Evolutionary conservation across 2,888 invertebrate genomes (phyloP).

Genomic region (Hemithea aestivaria): DNA sequence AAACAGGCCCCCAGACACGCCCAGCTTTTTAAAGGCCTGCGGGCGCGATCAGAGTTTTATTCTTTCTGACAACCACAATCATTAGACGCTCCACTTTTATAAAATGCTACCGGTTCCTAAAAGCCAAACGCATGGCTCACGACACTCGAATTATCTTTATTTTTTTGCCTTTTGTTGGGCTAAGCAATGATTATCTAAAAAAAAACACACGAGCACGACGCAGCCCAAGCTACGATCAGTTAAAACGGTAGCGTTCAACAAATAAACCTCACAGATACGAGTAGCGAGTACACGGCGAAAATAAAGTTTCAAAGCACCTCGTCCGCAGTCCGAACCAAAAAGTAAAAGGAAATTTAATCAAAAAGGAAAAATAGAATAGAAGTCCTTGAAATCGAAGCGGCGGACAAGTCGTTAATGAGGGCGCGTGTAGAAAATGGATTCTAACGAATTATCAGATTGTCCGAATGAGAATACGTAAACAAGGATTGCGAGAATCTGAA

Average conservation of each 20-base stretch:
- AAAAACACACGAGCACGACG: constrained; percentile 53
- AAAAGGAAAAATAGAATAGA: constrained; percentile 39
- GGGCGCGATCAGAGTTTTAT: constrained; percentile 45
- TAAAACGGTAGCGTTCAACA: constrained; percentile 56
- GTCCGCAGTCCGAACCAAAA: constrained; percentile 34
- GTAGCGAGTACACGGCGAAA: constrained; percentile 44
- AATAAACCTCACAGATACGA: constrained; percentile 47
- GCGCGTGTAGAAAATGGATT: constrained; percentile 37
- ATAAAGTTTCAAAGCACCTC: constrained; percentile 40
- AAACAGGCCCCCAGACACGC: constrained; percentile 58
- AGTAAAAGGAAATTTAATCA: constrained; percentile 35
- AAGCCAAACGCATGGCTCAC: constrained; percentile 22
- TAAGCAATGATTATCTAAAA: constrained; percentile 28
- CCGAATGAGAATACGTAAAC: constrained; percentile 34
- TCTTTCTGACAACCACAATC: constrained; percentile 52
- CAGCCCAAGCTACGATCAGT: constrained; percentile 59
- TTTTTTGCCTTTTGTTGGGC: constrained; percentile 20
- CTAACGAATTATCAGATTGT: constrained; percentile 47
- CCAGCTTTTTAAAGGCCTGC: constrained; percentile 43
- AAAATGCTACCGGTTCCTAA: constrained; percentile 50
- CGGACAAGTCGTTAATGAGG: constrained; percentile 46
- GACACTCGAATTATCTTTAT: constrained; percentile 21
- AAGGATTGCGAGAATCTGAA: constrained; percentile 33
- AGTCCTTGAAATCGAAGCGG: constrained; percentile 32
- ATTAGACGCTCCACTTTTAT: constrained; percentile 44